Evolutionary conservation across 2,888 invertebrate genomes (phyloP), one percentile per base, ranked within the genome.

Genomic region (Athripsodes cinereus): DNA sequence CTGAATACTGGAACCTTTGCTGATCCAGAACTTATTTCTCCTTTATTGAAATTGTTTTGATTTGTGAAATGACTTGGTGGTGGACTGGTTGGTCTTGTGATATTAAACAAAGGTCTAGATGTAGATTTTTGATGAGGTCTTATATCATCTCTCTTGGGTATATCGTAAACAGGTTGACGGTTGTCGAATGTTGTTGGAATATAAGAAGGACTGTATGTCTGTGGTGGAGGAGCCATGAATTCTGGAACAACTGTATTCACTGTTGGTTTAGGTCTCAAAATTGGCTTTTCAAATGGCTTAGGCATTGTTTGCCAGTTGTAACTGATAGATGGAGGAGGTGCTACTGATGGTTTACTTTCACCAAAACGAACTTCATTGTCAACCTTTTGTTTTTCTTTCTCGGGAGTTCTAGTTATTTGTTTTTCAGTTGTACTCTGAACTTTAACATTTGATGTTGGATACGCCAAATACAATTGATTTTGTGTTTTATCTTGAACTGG

Each of bases 11-110:
- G 78, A 26, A 78, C 66, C 69, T 76, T 78, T 71, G 75, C 74
- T 1, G 78, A 78, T 66, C 76, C 79, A 50, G 72, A 72, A 66
- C 77, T 76, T 1, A 77, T 68, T 71, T 77, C 76, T 56, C 75
- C 75, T 52, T 76, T 75, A n/a, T 64, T 77, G 68, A 78, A 76
- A 47, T 76, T 77, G 62, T 74, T 77, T 58, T 78, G 76, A 64
- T 78, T 76, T 16, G 55, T 55, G 16, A 73, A 72, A 66, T 74
- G 76, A 1, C 66, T 48, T 61, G 67, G 68, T 53, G 70, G 69
- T 31, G 68, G 66, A 18, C 66, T 68, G 53, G 63, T 68, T 5
- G 62, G 57, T 31, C 60, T 55, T 57, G 67, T 72, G 49, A 34
- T 40, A 73, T 74, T 40, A 72, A 72, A 47, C 71, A 73, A 22